Evolutionary conservation across 2,113 vertebrate species (phyloP).

Genomic region (Erythrolamprus reginae): DNA sequence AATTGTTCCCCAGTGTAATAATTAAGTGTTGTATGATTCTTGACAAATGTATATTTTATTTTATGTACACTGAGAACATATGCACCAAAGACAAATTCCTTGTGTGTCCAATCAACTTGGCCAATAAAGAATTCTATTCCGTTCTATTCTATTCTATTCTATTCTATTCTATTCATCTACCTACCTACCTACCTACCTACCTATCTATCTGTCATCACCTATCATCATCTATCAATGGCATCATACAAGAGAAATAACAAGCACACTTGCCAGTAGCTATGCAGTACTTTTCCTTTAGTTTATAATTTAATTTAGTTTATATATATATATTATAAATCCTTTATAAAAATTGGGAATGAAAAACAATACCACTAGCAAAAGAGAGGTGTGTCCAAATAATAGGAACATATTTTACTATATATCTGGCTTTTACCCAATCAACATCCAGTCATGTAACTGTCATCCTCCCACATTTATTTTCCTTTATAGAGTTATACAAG

Average conservation of each 20-base stretch:
- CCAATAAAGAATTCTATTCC: no score
- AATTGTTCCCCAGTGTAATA: no score
- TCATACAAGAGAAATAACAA: not conserved
- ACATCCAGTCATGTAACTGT: conserved; percentile 1
- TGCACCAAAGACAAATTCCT: no score
- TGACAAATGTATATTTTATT: no score
- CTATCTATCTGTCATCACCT: no score
- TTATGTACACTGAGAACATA: no score
- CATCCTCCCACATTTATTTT: conserved; percentile 10
- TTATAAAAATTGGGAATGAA: not conserved
- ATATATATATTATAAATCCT: not conserved
- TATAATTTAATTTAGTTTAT: not conserved
- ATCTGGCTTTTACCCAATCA: not conserved
- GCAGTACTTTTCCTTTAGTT: not conserved
- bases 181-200: no score
- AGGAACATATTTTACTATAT: conserved; percentile 7
- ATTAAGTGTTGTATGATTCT: no score
- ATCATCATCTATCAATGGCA: no score
- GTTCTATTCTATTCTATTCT: no score
- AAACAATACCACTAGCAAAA: not conserved
- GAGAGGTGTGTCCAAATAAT: not conserved
- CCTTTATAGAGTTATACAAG: not conserved
- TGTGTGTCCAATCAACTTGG: no score
- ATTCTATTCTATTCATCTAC: no score
- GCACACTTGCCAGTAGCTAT: not conserved